Percentiles rank a stretch among this genome's conserved stretches.
Evolutionary conservation across 2,888 invertebrate genomes (phyloP).

Genomic region (Ctena decussata): DNA sequence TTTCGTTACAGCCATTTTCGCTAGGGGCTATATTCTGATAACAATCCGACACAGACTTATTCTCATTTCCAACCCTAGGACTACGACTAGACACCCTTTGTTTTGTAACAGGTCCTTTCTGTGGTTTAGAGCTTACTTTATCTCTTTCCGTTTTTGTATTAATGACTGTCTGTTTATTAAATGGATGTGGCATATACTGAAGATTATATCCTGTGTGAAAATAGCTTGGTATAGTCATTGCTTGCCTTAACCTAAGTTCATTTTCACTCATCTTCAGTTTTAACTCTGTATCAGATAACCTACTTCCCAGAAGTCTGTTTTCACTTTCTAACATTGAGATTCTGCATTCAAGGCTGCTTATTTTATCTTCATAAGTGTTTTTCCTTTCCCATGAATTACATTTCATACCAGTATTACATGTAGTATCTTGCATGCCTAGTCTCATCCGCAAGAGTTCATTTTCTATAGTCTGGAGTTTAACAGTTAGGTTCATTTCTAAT

Average conservation of each 20-base stretch:
- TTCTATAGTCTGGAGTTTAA: neutral
- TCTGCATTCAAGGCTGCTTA: neutral
- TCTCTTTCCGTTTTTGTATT: no score
- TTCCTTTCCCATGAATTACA: neutral
- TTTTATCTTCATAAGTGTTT: neutral
- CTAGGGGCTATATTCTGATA: neutral
- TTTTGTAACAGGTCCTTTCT: neutral
- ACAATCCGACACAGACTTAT: neutral
- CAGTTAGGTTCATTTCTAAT: neutral
- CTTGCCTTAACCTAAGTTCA: no score
- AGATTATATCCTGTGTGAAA: no score
- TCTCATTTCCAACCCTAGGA: no score
- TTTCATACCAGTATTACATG: neutral
- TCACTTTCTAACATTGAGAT: neutral
- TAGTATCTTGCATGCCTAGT: neutral
- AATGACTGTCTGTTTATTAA: no score
- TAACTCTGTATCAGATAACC: no score
- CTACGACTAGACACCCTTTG: neutral
- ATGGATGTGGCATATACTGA: no score
- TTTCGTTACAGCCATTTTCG: neutral
- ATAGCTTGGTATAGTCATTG: no score
- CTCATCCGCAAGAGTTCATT: neutral
- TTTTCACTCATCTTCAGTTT: no score
- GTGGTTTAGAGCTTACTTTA: neutral
- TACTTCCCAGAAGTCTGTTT: neutral